A percentile compares a stretch with the other conserved stretches of the same genome.
Evolutionary conservation across 2,888 invertebrate species (phyloP).

Genomic region (Alloplasta piceator): DNA sequence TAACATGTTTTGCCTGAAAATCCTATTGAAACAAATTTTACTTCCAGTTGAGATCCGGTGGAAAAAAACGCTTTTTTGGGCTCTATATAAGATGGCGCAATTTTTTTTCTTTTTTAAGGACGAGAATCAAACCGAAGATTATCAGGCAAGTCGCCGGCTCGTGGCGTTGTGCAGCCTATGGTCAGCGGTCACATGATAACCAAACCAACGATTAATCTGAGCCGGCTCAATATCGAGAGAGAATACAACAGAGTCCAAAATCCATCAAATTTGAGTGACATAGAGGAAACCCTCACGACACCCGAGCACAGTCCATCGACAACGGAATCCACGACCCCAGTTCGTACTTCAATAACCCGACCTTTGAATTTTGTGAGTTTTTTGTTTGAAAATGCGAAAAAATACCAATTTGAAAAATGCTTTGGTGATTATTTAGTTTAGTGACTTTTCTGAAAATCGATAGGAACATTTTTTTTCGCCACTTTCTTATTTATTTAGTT

Average conservation of each 20-base stretch:
- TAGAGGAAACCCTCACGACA: conserved; percentile 72
- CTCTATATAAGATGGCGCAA: not conserved
- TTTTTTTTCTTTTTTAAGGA: conserved; percentile 64
- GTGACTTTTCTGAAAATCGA: too few relatives aligned
- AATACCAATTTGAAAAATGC: too few relatives aligned
- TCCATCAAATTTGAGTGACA: conserved; percentile 75
- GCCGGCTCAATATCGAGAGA: conserved; percentile 78
- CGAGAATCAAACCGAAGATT: conserved; percentile 73
- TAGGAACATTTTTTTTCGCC: too few relatives aligned
- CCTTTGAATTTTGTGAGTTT: conserved; percentile 68
- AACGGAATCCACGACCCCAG: conserved; percentile 37
- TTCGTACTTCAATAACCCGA: conserved; percentile 42
- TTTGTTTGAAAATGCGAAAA: too few relatives aligned
- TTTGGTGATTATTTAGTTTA: too few relatives aligned
- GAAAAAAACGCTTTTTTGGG: not conserved
- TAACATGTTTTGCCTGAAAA: too few relatives aligned
- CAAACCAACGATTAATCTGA: conserved; percentile 81
- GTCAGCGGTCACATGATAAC: conserved; percentile 81
- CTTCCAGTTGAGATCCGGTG: not conserved
- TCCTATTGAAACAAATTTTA: not conserved
- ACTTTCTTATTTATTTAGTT: too few relatives aligned
- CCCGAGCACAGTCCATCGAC: conserved; percentile 66
- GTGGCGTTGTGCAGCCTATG: conserved; percentile 81
- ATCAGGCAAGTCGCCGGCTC: conserved; percentile 77
- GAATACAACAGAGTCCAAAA: conserved; percentile 72